These are phyloP conservation scores for Caenorhabditis inopinata DNA, from an alignment of 1,140 invertebrate species.

Conservation along the genomic window DNA sequence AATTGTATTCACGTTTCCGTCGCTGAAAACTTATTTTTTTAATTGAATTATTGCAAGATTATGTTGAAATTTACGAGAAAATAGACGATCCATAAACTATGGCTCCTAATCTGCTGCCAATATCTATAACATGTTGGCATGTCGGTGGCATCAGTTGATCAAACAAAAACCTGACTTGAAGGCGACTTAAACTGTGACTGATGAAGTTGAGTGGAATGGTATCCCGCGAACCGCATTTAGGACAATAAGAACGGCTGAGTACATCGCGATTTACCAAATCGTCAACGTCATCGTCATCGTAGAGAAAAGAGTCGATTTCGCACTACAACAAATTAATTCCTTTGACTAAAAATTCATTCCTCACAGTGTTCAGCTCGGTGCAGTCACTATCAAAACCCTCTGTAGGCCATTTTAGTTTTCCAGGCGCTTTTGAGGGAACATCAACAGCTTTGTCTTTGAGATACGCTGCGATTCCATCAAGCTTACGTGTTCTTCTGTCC, in stretches of 20 bases:
- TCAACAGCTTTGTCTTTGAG: background rate
- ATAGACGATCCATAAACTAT: background rate
- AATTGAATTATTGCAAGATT: background rate
- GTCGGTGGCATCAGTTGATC: background rate
- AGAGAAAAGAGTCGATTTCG: conserved; percentile 19
- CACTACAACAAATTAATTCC: background rate
- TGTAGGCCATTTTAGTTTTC: background rate
- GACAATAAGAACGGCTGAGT: background rate
- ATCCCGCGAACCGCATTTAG: background rate
- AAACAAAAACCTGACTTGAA: background rate
- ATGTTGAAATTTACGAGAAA: background rate
- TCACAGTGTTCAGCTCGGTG: background rate
- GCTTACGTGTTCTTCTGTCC: background rate
- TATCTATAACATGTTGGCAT: background rate
- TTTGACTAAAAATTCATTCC: background rate
- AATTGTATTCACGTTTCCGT: background rate
- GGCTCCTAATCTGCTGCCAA: background rate
- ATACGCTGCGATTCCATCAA: background rate
- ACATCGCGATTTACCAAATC: background rate
- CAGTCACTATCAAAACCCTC: conserved; percentile 11
- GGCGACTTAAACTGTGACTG: conserved; percentile 18
- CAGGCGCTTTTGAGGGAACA: background rate
- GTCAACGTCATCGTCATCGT: background rate
- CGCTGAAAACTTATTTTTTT: background rate
- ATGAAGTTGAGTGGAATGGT: background rate